These are phyloP conservation scores for Ethmia dodecea DNA, from an alignment of 2,888 invertebrate genomes.

Conservation along the genomic window DNA sequence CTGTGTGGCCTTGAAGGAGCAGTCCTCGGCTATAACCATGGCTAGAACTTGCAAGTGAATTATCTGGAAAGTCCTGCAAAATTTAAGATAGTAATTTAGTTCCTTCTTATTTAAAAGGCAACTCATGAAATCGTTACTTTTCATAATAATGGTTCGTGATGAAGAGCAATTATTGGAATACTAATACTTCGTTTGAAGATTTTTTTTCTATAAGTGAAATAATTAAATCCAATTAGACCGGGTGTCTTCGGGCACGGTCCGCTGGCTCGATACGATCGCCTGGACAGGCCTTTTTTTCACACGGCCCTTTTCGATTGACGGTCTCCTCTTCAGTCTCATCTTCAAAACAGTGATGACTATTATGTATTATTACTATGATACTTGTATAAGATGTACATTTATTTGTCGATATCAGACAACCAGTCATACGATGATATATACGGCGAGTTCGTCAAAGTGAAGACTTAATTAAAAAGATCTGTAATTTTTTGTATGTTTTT, in stretches of 20 bases:
- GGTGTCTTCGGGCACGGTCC: conserved; percentile 34
- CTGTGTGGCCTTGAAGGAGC: conserved; percentile 46
- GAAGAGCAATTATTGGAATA: conserved; percentile 13
- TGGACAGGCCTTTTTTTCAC: conserved; percentile 50
- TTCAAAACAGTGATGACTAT: too few relatives aligned
- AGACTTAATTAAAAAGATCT: too few relatives aligned
- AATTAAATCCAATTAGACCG: conserved; percentile 43
- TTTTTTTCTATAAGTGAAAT: conserved; percentile 22
- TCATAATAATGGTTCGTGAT: conserved; percentile 3
- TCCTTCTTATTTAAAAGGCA: too few relatives aligned
- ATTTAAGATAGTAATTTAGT: too few relatives aligned
- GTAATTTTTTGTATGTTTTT: too few relatives aligned
- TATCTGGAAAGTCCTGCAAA: conserved; percentile 58
- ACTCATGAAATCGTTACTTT: too few relatives aligned
- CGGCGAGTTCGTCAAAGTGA: too few relatives aligned
- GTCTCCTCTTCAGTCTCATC: conserved; percentile 5
- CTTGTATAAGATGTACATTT: too few relatives aligned
- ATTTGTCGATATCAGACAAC: too few relatives aligned
- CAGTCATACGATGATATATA: too few relatives aligned
- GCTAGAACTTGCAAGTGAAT: conserved; percentile 46
- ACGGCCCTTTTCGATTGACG: conserved; percentile 39
- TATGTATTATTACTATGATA: too few relatives aligned
- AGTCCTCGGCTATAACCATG: conserved; percentile 53
- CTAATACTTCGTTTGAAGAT: conserved; percentile 12
- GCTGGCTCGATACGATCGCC: conserved; percentile 40